phyloP scores from a whole-genome alignment of 1,140 invertebrate species.

The Mercenaria mercenaria region DNA sequence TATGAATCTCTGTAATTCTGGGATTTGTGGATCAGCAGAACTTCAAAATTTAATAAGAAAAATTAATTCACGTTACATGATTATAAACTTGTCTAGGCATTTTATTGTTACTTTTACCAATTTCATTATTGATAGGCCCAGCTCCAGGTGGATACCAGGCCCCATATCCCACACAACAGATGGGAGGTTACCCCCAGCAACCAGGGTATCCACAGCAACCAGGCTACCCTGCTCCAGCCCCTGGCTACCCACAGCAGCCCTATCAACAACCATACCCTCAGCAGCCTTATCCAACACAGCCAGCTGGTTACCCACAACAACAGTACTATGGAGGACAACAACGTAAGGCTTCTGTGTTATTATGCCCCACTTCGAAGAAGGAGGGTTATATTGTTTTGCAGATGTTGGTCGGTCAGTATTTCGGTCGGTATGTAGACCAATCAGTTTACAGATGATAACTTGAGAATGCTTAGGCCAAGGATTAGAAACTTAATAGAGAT shows the following conservation, averaged over 20 bases:
- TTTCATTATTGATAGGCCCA: background rate
- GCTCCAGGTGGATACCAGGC: background rate
- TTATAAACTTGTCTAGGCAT: no score
- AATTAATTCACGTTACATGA: no score
- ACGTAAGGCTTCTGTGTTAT: constrained; percentile 12
- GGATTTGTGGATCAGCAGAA: no score
- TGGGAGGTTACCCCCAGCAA: constrained; percentile 45
- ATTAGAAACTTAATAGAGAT: no score
- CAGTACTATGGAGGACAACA: constrained; percentile 43
- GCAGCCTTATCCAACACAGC: constrained; percentile 64
- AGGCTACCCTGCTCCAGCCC: constrained; percentile 28
- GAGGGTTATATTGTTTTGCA: no score
- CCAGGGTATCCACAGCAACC: constrained; percentile 42
- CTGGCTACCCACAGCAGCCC: constrained; percentile 39
- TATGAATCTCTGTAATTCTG: no score
- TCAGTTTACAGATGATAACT: no score
- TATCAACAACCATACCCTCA: constrained; percentile 44
- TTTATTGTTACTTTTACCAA: no score
- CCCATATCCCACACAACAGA: constrained; percentile 20
- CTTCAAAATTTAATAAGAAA: no score
- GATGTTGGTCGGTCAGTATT: background rate
- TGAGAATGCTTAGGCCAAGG: no score
- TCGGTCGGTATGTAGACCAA: no score
- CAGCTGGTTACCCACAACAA: constrained; percentile 48
- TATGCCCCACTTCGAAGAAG: no score